Conservation (phyloP, 2,888 invertebrate species). For the Branchipolynoe longqiensis region DNA sequence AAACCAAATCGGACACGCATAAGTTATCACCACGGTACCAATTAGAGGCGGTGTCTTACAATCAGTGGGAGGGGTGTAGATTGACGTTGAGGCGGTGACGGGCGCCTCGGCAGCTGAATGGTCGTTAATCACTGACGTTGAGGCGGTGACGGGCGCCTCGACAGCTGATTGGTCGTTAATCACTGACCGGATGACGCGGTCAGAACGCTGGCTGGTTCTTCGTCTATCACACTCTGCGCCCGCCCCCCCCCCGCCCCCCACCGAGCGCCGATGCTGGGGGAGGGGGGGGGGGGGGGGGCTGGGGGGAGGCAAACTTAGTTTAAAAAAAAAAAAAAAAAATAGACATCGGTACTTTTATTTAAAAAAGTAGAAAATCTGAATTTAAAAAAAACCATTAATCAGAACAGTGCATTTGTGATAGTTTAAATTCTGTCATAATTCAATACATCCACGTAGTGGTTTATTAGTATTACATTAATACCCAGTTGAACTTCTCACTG, state of each 20-base stretch:
- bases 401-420: no score
- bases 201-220: conserved; percentile 15
- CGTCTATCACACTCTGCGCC: conserved; percentile 20
- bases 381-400: no score
- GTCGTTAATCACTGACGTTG: conserved; percentile 26
- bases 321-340: no score
- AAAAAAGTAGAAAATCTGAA: background rate
- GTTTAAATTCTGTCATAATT: no score
- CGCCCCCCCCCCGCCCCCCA: background rate
- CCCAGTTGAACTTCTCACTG: no score
- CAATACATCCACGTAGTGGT: no score
- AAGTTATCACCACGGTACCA: background rate
- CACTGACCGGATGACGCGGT: background rate
- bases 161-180: conserved; percentile 35
- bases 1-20: background rate
- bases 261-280: no score
- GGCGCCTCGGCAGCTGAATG: background rate
- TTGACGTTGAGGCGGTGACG: background rate
- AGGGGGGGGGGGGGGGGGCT: no score
- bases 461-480: no score
- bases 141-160: background rate
- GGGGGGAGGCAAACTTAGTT: no score
- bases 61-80: background rate
- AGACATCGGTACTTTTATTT: background rate
- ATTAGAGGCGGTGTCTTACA: background rate